phyloP scores from a whole-genome alignment of 2,888 invertebrate species.

The Xestia sexstrigata region DNA sequence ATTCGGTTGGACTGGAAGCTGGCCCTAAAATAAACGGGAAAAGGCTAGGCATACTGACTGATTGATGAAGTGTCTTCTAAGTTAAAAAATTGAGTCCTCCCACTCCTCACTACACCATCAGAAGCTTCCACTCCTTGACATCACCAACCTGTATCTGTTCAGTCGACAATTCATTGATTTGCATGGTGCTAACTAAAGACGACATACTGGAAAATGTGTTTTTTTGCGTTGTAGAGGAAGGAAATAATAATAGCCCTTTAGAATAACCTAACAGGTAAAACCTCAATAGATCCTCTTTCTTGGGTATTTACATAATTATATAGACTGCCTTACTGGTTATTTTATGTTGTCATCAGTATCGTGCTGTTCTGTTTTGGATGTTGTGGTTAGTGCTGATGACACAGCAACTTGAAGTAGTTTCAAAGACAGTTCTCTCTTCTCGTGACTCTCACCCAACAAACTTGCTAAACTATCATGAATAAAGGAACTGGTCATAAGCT shows the following conservation, averaged over 20 bases:
- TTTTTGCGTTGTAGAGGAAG: neutral
- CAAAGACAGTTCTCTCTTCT: too few relatives aligned
- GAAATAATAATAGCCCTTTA: neutral
- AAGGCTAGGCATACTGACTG: neutral
- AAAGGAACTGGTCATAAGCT: constrained; percentile 16
- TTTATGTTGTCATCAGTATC: neutral
- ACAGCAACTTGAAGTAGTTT: too few relatives aligned
- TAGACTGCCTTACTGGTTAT: neutral
- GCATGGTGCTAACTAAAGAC: neutral
- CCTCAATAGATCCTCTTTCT: neutral
- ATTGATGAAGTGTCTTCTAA: neutral
- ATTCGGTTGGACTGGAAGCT: neutral
- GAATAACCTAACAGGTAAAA: constrained; percentile 11
- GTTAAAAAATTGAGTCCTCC: neutral
- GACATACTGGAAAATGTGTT: neutral
- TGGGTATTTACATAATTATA: neutral
- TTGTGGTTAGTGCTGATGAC: neutral
- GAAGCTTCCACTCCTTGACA: too few relatives aligned
- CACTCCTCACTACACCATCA: neutral
- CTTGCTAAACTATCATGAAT: constrained; percentile 2
- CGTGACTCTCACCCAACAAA: neutral
- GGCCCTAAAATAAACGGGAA: neutral
- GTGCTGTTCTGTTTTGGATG: neutral
- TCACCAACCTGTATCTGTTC: neutral
- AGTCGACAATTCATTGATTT: neutral